A percentile compares a stretch with the other conserved stretches of the same genome.
These are phyloP conservation scores for Tachyglossus aculeatus DNA, from an alignment of 2,797 vertebrate species.

Conservation along the genomic window DNA sequence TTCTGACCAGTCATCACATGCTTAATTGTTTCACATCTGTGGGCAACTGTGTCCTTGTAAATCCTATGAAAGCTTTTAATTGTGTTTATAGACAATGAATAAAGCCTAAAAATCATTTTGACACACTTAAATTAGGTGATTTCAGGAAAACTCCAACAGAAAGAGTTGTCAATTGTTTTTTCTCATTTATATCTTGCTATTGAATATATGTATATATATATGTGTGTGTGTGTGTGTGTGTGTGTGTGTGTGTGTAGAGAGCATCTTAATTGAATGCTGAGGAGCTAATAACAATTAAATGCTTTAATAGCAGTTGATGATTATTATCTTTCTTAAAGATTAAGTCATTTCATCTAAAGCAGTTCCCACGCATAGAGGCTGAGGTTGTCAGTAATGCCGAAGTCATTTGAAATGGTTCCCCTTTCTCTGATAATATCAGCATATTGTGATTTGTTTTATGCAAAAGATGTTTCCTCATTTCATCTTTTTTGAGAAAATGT, in stretches of 20 bases:
- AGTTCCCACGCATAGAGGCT: slow-evolving; percentile 13
- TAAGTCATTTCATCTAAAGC: slow-evolving; percentile 35
- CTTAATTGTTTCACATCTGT: background rate
- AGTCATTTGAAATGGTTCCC: background rate
- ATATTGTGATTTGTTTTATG: too few species aligned
- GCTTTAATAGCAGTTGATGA: slow-evolving; percentile 35
- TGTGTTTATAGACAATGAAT: background rate
- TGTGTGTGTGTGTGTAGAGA: background rate
- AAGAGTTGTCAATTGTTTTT: slow-evolving; percentile 19
- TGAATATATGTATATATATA: slow-evolving; percentile 51
- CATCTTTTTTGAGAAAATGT: too few species aligned
- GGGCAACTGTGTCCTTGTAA: background rate
- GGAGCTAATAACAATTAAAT: slow-evolving; percentile 58
- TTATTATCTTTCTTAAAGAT: slow-evolving; percentile 56
- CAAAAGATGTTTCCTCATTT: too few species aligned
- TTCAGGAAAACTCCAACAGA: background rate
- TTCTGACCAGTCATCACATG: background rate
- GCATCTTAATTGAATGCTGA: slow-evolving; percentile 52
- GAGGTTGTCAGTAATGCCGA: slow-evolving; percentile 1
- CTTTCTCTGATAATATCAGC: rapidly evolving
- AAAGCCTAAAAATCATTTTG: slow-evolving; percentile 1
- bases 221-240: too few species aligned
- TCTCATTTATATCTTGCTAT: slow-evolving; percentile 56
- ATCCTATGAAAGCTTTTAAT: background rate
- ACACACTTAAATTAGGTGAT: background rate